Evolutionary conservation across 2,888 invertebrate genomes (phyloP).

Genomic region (Julus scandinavius): DNA sequence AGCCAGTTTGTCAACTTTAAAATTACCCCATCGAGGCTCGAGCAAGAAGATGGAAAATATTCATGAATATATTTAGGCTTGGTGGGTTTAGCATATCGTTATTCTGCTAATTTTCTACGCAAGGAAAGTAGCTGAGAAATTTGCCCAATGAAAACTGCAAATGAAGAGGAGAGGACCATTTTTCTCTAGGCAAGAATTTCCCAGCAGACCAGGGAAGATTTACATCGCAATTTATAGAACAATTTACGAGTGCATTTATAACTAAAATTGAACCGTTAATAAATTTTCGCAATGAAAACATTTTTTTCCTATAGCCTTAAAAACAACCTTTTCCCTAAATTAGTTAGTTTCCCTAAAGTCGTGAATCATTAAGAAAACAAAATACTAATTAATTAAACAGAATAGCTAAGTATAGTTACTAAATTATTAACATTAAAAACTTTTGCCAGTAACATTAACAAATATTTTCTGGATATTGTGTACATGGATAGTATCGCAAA

Average conservation of each 20-base stretch:
- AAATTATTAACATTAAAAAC: no score
- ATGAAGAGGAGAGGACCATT: background rate
- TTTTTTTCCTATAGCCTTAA: background rate
- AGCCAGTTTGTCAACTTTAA: background rate
- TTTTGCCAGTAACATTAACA: no score
- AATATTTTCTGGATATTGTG: no score
- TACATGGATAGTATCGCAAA: no score
- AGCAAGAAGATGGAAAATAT: background rate
- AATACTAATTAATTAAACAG: no score
- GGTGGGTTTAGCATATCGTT: background rate
- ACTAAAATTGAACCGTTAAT: background rate
- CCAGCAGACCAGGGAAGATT: background rate
- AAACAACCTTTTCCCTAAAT: no score
- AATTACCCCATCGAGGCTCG: background rate
- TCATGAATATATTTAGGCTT: background rate
- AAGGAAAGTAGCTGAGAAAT: background rate
- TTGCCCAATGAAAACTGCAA: background rate
- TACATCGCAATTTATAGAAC: background rate
- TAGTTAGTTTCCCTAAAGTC: no score
- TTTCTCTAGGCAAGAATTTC: background rate
- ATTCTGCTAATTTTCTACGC: background rate
- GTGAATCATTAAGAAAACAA: no score
- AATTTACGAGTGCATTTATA: background rate
- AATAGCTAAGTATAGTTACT: no score
- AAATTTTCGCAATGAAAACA: background rate